phyloP scores from a whole-genome alignment of 2,113 vertebrate species.

The Odocoileus virginianus region DNA sequence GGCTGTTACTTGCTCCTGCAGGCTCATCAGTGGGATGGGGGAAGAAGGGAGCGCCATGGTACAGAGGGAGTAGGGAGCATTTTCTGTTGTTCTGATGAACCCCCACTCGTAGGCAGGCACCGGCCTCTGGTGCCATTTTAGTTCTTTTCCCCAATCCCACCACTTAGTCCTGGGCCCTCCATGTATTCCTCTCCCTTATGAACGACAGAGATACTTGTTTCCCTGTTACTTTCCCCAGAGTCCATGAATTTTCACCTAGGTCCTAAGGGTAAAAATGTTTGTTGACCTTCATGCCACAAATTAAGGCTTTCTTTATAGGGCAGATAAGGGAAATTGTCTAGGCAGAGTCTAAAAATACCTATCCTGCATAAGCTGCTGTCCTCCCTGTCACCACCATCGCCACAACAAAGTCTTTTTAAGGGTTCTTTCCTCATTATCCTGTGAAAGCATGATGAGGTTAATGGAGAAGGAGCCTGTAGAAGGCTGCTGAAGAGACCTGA shows the following conservation, averaged over 20 bases:
- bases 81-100: neutral
- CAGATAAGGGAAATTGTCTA: neutral
- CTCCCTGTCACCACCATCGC: neutral
- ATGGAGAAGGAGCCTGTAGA: neutral
- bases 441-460: neutral
- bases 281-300: neutral
- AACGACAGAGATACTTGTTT: neutral
- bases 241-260: neutral
- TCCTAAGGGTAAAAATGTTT: neutral
- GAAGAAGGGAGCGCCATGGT: too few relatives aligned
- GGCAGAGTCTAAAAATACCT: neutral
- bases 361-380: neutral
- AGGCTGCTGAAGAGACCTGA: neutral
- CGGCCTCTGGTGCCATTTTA: neutral
- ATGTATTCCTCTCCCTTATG: neutral
- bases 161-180: neutral
- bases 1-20: neutral
- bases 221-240: neutral
- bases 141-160: rapidly evolving
- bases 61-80: neutral
- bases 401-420: neutral
- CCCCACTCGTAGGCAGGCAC: neutral
- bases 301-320: neutral
- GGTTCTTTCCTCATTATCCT: neutral
- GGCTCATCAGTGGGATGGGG: neutral